A percentile compares a stretch with the other conserved stretches of the same genome.
phyloP scores from a whole-genome alignment of 2,797 vertebrate species.

The Melanotaenia parkinsoni region DNA sequence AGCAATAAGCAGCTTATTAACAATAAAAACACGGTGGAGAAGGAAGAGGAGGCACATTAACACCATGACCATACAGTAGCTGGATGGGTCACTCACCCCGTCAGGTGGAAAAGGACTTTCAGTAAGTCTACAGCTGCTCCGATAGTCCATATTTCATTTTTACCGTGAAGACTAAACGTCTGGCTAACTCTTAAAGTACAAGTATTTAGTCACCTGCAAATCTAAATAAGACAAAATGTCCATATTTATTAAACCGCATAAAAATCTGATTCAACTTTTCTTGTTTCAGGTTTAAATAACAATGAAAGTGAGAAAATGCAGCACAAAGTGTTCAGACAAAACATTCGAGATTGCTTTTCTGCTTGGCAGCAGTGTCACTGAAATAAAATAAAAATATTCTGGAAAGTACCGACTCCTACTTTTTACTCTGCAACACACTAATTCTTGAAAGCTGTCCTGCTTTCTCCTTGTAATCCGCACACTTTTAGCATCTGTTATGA shows the following conservation, averaged over 20 bases:
- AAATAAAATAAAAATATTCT: too few relatives aligned
- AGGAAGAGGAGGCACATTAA: constrained; percentile 3
- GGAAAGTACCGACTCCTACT: too few relatives aligned
- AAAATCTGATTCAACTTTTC: too few relatives aligned
- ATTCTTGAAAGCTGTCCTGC: not conserved
- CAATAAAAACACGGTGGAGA: constrained; percentile 56
- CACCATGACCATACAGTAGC: constrained; percentile 4
- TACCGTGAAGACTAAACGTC: constrained; percentile 57
- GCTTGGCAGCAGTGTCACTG: too few relatives aligned
- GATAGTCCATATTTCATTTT: constrained; percentile 51
- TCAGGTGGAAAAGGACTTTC: constrained; percentile 27
- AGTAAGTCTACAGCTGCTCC: constrained; percentile 31
- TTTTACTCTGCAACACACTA: not conserved
- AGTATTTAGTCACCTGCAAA: constrained; percentile 28
- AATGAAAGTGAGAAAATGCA: too few relatives aligned
- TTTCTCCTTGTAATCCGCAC: not conserved
- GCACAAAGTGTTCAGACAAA: too few relatives aligned
- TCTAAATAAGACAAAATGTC: not conserved
- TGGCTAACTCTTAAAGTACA: not conserved
- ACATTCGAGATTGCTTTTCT: too few relatives aligned
- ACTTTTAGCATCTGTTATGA: not conserved
- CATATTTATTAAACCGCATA: too few relatives aligned
- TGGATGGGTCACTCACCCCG: constrained; percentile 47
- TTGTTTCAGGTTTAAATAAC: too few relatives aligned
- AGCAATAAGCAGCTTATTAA: constrained; percentile 67